These are phyloP conservation scores for Epinotia demarniana DNA, from an alignment of 2,888 invertebrate genomes.

Conservation along the genomic window DNA sequence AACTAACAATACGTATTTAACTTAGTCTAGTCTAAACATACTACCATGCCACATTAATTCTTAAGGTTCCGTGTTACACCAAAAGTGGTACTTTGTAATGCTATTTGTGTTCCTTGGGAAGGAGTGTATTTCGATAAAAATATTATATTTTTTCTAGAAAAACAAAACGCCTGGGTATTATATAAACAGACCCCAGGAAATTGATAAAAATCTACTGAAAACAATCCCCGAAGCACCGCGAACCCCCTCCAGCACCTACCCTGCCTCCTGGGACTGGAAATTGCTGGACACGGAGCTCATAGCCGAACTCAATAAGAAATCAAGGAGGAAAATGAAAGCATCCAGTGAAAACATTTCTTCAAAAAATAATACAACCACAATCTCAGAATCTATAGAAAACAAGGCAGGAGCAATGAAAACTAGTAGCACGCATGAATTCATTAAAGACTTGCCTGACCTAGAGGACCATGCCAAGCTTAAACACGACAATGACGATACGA, in stretches of 20 bases:
- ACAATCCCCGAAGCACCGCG: constrained; percentile 93
- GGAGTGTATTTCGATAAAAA: background rate
- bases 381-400: constrained; percentile 69
- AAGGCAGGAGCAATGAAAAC: constrained; percentile 69
- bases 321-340: constrained; percentile 71
- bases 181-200: constrained; percentile 89
- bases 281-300: constrained; percentile 83
- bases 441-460: constrained; percentile 75
- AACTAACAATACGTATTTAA: too few relatives aligned
- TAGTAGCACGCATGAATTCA: constrained; percentile 78
- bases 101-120: too few relatives aligned
- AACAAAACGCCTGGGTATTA: constrained; percentile 93
- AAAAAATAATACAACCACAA: constrained; percentile 74
- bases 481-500: constrained; percentile 51
- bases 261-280: constrained; percentile 89
- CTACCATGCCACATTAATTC: too few relatives aligned
- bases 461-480: constrained; percentile 61
- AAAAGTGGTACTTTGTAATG: too few relatives aligned
- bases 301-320: constrained; percentile 74
- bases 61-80: too few relatives aligned
- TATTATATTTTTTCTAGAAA: constrained; percentile 84
- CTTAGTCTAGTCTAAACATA: too few relatives aligned
- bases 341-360: constrained; percentile 79
- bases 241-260: constrained; percentile 88
- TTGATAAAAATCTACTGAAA: constrained; percentile 89